Conservation (phyloP, 2,797 vertebrate genomes). For the Aythya fuligula region DNA sequence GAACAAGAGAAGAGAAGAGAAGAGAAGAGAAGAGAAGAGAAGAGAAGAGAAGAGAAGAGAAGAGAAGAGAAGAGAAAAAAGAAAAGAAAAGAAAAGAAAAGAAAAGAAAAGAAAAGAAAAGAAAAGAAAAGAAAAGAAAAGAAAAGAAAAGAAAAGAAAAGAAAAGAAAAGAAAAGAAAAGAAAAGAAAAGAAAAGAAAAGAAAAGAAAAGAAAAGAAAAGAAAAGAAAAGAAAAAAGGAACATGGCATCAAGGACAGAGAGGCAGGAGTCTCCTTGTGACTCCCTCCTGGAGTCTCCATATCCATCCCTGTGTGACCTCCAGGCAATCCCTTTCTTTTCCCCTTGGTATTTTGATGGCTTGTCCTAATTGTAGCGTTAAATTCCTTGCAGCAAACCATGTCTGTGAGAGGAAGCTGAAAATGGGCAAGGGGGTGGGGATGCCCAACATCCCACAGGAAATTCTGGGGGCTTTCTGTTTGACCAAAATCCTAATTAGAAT, state of each 20-base stretch:
- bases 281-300: background rate
- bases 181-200: too few species aligned
- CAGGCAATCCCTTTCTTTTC: background rate
- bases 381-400: background rate
- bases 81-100: too few species aligned
- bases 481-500: background rate
- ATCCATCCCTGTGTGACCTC: background rate
- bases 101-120: too few species aligned
- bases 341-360: background rate
- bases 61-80: too few species aligned
- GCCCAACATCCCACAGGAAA: background rate
- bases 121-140: too few species aligned
- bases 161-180: fast-evolving
- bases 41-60: too few species aligned
- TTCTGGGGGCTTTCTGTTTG: background rate
- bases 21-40: too few species aligned
- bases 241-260: background rate
- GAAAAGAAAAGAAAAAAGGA: too few species aligned
- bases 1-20: too few species aligned
- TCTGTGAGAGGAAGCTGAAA: background rate
- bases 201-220: too few species aligned
- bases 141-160: too few species aligned
- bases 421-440: background rate
- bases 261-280: background rate
- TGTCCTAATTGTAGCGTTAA: background rate